Evolutionary conservation across 2,888 invertebrate species (phyloP).

Genomic region (Idaea straminata): DNA sequence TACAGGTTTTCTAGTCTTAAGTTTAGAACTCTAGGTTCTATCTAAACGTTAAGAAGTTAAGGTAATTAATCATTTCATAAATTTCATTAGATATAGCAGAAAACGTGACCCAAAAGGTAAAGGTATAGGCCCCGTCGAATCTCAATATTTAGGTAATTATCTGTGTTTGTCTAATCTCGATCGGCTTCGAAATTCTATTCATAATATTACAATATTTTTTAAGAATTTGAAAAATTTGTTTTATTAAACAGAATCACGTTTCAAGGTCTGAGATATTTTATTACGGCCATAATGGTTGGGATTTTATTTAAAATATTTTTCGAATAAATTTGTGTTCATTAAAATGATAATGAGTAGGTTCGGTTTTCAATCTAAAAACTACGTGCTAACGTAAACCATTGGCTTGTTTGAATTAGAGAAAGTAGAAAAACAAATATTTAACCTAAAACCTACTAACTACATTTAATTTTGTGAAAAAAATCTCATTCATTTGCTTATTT

Average conservation of each 20-base stretch:
- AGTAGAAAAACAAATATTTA: too few relatives aligned
- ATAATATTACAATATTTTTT: neutral
- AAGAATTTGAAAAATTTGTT: neutral
- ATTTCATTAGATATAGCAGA: neutral
- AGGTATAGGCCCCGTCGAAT: neutral
- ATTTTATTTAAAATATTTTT: neutral
- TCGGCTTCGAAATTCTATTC: neutral
- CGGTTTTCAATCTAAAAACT: too few relatives aligned
- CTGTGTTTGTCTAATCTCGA: neutral
- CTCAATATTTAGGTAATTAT: neutral
- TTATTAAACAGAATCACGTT: neutral
- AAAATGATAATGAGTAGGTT: neutral
- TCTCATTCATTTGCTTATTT: too few relatives aligned
- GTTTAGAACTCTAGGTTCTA: too few relatives aligned
- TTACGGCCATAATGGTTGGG: neutral
- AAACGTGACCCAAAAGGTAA: neutral
- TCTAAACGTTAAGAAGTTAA: too few relatives aligned
- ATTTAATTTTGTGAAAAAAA: too few relatives aligned
- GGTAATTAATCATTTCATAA: too few relatives aligned
- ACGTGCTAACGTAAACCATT: too few relatives aligned
- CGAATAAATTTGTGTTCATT: neutral
- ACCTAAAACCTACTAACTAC: too few relatives aligned
- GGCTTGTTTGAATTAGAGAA: too few relatives aligned
- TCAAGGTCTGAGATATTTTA: neutral
- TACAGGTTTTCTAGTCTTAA: too few relatives aligned